Conservation (phyloP, 2,888 invertebrate species). For the Odontocolon sp. region DNA sequence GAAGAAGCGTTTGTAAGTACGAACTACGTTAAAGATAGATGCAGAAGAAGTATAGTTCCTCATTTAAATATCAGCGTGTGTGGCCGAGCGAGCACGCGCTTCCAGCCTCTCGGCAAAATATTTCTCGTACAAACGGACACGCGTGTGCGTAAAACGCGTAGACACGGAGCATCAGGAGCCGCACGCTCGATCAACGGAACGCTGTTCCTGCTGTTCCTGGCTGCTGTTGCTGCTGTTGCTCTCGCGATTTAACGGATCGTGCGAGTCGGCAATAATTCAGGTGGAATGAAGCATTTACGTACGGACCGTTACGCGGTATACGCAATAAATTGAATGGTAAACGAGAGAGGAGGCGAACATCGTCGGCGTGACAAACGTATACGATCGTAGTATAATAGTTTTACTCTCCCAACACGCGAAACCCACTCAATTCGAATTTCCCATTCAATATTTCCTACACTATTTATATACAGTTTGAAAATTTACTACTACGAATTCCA, state of each 20-base stretch:
- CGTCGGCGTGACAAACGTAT: conserved; percentile 16
- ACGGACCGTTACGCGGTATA: conserved; percentile 56
- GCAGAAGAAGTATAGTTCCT: conserved; percentile 56
- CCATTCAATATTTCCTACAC: conserved; percentile 22
- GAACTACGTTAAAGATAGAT: conserved; percentile 61
- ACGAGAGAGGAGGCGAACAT: conserved; percentile 46
- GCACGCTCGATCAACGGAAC: conserved; percentile 36
- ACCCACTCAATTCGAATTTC: conserved; percentile 24
- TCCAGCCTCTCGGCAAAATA: background rate
- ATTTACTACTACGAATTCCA: background rate
- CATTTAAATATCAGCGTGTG: conserved; percentile 75
- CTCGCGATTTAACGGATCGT: conserved; percentile 60
- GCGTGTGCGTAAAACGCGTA: conserved; percentile 48
- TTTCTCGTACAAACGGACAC: no score
- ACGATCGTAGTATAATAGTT: background rate
- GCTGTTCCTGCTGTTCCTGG: background rate
- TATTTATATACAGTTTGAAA: background rate
- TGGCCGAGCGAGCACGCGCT: conserved; percentile 68
- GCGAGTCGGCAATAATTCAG: conserved; percentile 62
- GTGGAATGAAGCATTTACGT: conserved; percentile 61
- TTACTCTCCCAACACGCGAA: background rate
- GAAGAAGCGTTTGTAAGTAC: conserved; percentile 37
- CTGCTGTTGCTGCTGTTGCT: conserved; percentile 33
- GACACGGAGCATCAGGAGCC: conserved; percentile 26
- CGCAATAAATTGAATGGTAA: conserved; percentile 60